These are phyloP conservation scores for Oenanthe melanoleuca DNA, from an alignment of 2,113 vertebrate species.

Conservation along the genomic window DNA sequence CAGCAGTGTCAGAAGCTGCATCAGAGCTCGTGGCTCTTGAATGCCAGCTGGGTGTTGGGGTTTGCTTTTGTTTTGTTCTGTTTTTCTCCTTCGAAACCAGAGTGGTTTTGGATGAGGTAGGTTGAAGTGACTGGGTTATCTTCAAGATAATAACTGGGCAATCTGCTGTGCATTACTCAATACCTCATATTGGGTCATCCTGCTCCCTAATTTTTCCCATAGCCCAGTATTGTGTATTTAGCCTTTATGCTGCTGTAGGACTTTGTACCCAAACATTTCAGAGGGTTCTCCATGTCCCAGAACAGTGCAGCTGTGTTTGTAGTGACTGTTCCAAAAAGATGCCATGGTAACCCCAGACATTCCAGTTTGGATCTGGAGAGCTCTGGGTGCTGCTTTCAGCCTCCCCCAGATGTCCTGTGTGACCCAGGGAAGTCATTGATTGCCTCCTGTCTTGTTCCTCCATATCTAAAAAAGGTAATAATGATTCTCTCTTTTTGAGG, in stretches of 20 bases:
- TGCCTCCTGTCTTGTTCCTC: neutral
- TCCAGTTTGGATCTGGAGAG: neutral
- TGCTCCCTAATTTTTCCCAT: neutral
- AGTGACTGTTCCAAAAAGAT: neutral
- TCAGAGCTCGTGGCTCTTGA: neutral
- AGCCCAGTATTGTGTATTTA: neutral
- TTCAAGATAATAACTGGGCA: neutral
- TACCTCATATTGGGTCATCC: neutral
- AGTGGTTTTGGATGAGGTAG: neutral
- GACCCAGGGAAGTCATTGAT: neutral
- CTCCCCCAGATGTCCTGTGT: neutral
- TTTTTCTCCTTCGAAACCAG: neutral
- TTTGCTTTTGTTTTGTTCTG: neutral
- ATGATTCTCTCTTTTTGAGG: neutral
- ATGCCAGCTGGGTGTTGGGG: neutral
- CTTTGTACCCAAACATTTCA: neutral
- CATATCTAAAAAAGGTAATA: neutral
- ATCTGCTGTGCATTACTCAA: neutral
- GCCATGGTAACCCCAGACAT: accelerated
- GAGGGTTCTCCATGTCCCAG: neutral
- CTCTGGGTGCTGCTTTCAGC: neutral
- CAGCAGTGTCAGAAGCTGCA: neutral
- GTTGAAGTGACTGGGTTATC: neutral
- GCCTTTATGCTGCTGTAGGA: neutral
- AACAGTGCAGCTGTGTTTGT: neutral